Evolutionary conservation across 2,888 invertebrate species (phyloP).

Genomic region (Sthenelais limicola): DNA sequence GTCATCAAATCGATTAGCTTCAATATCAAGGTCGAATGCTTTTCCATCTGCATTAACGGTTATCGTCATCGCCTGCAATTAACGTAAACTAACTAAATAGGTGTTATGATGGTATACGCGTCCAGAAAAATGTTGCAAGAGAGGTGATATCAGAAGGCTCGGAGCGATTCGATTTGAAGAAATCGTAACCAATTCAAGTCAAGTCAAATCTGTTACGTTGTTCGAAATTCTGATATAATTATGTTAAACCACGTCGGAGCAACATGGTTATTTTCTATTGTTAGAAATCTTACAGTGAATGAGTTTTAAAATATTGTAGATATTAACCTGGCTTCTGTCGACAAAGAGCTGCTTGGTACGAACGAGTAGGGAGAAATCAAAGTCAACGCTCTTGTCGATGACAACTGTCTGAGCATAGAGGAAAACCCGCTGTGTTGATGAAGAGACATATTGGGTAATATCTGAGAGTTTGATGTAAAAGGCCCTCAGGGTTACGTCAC

Average conservation of each 20-base stretch:
- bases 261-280: too few relatives aligned
- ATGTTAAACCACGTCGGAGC: too few relatives aligned
- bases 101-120: constrained; percentile 8
- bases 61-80: constrained; percentile 1
- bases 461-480: constrained; percentile 25
- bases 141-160: too few relatives aligned
- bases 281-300: not conserved
- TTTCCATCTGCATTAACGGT: not conserved
- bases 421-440: not conserved
- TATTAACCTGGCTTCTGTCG: constrained; percentile 26
- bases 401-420: constrained; percentile 32
- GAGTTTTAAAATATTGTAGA: too few relatives aligned
- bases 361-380: constrained; percentile 12
- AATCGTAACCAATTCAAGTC: too few relatives aligned
- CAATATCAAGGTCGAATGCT: constrained; percentile 26
- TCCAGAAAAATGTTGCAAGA: too few relatives aligned
- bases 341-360: constrained; percentile 17
- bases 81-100: not conserved
- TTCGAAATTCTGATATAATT: too few relatives aligned
- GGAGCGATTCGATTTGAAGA: too few relatives aligned
- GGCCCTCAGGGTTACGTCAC: constrained; percentile 28
- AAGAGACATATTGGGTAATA: not conserved
- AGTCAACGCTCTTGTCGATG: constrained; percentile 1
- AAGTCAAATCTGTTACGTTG: too few relatives aligned
- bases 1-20: not conserved